A percentile compares a stretch with the other conserved stretches of the same genome.
These are phyloP conservation scores for Omphaloscelis lunosa DNA, from an alignment of 2,888 invertebrate genomes.

Conservation along the genomic window DNA sequence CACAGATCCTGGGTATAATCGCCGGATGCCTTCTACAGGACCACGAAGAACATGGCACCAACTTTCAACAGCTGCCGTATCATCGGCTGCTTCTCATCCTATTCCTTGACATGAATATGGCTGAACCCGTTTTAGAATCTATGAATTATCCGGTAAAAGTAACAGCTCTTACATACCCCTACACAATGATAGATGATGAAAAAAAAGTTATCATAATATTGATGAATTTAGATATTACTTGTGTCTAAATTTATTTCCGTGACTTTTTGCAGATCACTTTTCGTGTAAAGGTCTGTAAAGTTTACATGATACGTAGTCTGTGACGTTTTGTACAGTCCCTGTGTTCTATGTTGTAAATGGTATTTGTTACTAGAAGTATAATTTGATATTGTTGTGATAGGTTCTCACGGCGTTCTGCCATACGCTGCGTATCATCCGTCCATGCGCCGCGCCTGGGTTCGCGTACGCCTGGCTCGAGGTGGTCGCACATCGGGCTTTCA, in stretches of 20 bases:
- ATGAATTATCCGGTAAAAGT: conserved; percentile 95
- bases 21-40: conserved; percentile 98
- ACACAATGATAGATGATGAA: neutral
- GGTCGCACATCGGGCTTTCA: conserved; percentile 98
- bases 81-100: conserved; percentile 99
- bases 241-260: conserved; percentile 27
- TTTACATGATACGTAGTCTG: conserved; percentile 18
- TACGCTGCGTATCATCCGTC: conserved; percentile 97
- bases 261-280: conserved; percentile 33
- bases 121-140: conserved; percentile 97
- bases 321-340: conserved; percentile 17
- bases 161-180: neutral
- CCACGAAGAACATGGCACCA: conserved; percentile 96
- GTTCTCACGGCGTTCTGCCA: conserved; percentile 99
- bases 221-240: conserved; percentile 1
- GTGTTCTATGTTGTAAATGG: conserved; percentile 6
- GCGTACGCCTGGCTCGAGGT: conserved; percentile 99
- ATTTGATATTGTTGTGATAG: conserved; percentile 73
- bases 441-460: conserved; percentile 98
- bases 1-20: conserved; percentile 95
- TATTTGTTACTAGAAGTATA: conserved; percentile 2
- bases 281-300: conserved; percentile 34
- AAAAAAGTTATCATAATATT: neutral
- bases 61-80: conserved; percentile 99
- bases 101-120: conserved; percentile 98